phyloP scores from a whole-genome alignment of 53 echinoderm and acorn worm genomes.

The Echinometra lucunter region DNA sequence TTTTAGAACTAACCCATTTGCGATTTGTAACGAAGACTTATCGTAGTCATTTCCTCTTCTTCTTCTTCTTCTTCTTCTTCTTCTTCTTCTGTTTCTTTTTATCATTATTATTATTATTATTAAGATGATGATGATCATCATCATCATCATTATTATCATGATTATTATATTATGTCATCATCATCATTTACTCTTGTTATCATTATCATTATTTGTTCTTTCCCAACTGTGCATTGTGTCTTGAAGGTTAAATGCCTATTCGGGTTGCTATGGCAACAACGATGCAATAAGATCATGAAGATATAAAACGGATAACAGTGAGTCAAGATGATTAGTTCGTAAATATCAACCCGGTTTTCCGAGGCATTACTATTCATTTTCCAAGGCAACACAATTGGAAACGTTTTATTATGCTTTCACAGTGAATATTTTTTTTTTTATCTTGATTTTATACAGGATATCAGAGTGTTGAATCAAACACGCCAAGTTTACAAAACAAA shows the following conservation, averaged over 20 bases:
- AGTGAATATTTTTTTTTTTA: not conserved
- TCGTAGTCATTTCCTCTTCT: too few relatives aligned
- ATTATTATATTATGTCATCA: not conserved
- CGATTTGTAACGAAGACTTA: too few relatives aligned
- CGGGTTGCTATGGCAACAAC: not conserved
- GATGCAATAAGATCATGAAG: not conserved
- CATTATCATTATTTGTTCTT: not conserved
- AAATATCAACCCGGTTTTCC: slow-evolving; percentile 5
- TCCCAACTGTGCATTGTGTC: not conserved
- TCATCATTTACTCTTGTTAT: not conserved
- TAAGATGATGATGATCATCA: too few relatives aligned
- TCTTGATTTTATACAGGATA: not conserved
- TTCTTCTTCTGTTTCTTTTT: too few relatives aligned
- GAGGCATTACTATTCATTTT: not conserved
- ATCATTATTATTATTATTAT: too few relatives aligned
- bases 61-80: too few relatives aligned
- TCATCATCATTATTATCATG: too few relatives aligned
- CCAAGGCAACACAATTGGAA: not conserved
- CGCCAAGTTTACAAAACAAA: not conserved
- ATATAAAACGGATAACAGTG: not conserved
- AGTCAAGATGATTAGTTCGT: not conserved
- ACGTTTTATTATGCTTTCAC: not conserved
- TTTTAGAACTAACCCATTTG: too few relatives aligned
- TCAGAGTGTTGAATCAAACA: not conserved
- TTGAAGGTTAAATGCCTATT: not conserved